Evolutionary conservation across 2,888 invertebrate genomes (phyloP).

Genomic region (Pherbina coryleti): DNA sequence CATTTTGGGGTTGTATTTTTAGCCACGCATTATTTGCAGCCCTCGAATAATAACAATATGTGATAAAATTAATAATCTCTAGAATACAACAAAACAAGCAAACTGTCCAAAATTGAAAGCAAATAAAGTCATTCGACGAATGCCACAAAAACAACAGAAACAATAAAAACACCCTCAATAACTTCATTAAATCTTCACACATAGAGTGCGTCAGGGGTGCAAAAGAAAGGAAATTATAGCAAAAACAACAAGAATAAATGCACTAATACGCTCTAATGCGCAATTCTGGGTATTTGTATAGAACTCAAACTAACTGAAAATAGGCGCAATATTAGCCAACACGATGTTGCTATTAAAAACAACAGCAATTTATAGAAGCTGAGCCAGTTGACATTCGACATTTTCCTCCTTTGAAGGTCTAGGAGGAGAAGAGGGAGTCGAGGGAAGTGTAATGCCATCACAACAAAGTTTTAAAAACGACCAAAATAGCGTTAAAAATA

Average conservation of each 20-base stretch:
- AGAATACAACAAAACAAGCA: background rate
- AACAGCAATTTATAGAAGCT: background rate
- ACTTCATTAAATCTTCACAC: background rate
- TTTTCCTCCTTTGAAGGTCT: background rate
- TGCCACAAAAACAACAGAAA: background rate
- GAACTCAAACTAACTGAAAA: too few species aligned
- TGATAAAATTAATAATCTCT: constrained; percentile 12
- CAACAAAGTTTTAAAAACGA: background rate
- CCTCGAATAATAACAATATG: background rate
- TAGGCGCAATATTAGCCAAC: too few species aligned
- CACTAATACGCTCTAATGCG: background rate
- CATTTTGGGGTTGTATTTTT: too few species aligned
- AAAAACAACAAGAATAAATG: background rate
- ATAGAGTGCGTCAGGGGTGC: background rate
- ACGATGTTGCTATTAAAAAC: background rate
- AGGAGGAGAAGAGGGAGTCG: background rate
- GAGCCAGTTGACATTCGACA: background rate
- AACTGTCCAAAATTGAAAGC: background rate
- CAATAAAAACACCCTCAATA: background rate
- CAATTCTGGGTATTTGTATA: background rate
- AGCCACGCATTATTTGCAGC: background rate
- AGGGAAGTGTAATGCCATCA: too few species aligned
- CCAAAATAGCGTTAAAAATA: constrained; percentile 54
- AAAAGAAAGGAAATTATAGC: background rate
- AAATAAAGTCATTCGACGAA: background rate